Conservation (phyloP, 2,797 vertebrate species). For the Mus spretus region DNA sequence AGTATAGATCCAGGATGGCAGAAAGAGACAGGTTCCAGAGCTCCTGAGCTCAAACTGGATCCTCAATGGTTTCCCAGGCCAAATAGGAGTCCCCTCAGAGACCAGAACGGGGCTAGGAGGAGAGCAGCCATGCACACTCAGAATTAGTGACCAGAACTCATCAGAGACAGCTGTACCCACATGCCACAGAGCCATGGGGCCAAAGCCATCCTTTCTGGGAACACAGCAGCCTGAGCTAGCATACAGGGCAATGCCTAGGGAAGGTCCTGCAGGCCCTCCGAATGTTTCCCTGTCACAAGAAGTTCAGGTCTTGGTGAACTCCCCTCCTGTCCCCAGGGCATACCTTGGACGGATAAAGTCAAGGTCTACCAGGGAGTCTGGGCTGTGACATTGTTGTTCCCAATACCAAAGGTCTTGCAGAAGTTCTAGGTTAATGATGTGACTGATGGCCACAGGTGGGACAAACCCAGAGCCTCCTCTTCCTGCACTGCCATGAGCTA, state of each 20-base stretch:
- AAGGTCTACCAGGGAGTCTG: background rate
- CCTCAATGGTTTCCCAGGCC: background rate
- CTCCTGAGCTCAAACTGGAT: background rate
- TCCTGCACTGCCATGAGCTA: background rate
- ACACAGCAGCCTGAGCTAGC: background rate
- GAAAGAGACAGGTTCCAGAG: background rate
- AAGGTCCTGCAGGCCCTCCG: background rate
- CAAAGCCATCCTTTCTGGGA: background rate
- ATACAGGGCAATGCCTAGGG: background rate
- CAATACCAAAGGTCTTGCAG: background rate
- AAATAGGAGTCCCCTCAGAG: background rate
- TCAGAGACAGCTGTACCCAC: background rate
- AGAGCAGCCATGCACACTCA: background rate
- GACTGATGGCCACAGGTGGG: background rate
- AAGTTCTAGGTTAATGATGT: background rate
- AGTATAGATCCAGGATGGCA: background rate
- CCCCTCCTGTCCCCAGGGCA: background rate
- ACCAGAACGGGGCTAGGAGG: background rate
- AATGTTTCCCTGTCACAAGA: background rate
- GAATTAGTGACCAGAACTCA: background rate
- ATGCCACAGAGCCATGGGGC: background rate
- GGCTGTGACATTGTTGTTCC: background rate
- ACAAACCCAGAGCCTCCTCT: background rate
- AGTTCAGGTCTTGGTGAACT: background rate
- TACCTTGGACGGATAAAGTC: background rate